Evolutionary conservation across 2,888 invertebrate genomes (phyloP).

Genomic region (Trachelus troglodyta): DNA sequence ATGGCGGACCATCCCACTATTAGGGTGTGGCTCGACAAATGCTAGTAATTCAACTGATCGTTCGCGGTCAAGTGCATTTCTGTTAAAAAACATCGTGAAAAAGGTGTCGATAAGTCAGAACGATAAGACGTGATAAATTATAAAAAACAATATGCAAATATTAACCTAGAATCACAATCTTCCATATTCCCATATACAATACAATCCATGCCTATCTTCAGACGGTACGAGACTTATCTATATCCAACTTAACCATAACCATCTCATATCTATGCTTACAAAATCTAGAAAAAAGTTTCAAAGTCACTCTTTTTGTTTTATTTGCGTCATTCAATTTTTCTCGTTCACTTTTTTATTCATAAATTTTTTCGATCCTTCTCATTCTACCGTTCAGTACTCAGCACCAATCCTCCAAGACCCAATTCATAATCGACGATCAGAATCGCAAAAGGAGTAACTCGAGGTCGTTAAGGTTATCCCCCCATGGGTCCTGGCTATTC

Average conservation of each 20-base stretch:
- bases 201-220: too few species aligned
- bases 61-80: constrained; percentile 25
- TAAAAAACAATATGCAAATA: too few species aligned
- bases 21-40: constrained; percentile 14
- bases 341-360: too few species aligned
- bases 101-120: constrained; percentile 28
- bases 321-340: too few species aligned
- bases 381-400: neutral
- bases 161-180: too few species aligned
- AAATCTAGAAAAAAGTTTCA: too few species aligned
- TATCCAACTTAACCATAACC: too few species aligned
- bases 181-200: too few species aligned
- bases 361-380: neutral
- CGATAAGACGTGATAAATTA: neutral
- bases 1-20: neutral
- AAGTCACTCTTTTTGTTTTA: too few species aligned
- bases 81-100: constrained; percentile 19
- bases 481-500: constrained; percentile 34
- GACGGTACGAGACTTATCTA: too few species aligned
- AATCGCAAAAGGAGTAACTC: constrained; percentile 26
- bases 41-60: constrained; percentile 17
- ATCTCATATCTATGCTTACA: too few species aligned
- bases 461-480: neutral
- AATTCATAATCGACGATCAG: constrained; percentile 1
- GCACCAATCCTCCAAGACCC: neutral